Evolutionary conservation across 2,797 vertebrate species (phyloP), one percentile per base, ranked within the genome.

Genomic region (Lindbergichthys nudifrons): DNA sequence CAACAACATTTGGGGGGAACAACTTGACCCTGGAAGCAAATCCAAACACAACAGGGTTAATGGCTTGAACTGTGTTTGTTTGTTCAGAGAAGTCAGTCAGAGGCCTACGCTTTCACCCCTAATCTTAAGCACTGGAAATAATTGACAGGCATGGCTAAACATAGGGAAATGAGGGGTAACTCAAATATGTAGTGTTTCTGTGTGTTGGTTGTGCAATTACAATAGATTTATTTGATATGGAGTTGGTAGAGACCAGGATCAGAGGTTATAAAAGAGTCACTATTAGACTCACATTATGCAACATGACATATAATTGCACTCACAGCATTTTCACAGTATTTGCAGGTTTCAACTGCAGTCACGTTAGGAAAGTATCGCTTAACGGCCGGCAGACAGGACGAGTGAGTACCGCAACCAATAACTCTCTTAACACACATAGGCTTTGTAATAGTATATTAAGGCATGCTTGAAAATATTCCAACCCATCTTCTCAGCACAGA

Each of bases 41-140:
- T 74, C n/a, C 62, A 65, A 66, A 75, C 57, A 48, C 66, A 66
- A 15, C 10, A 73, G 43, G 54, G 77, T 81, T 88, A 88, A 89
- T 86, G 84, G 76, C 79, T 84, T 87, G 78, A 80, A 80, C 81
- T 15, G 3, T 79, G 73, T 80, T 73, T 85, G 61, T 82, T 77
- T 81, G 74, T 65, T 65, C 6, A 2, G 72, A 69, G 57, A 79
- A 80, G 21, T 7, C 15, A 76, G 59, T 71, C 68, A 62, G 26
- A 68, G 39, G 56, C 60, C 66, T 61, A 3, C 16, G 6, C 73
- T 75, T 66, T 62, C 32, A 39, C 52, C 66, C 19, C n/a, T n/a
- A 36, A 47, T 65, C 26, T 45, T 36, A 65, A 65, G 68, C 51
- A 50, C 42, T 41, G 26, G 72, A 16, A 70, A 46, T 12, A 67